Percentiles rank a stretch among this genome's conserved stretches.
Conservation (phyloP, 2,113 vertebrate genomes). For the Archilochus colubris region DNA sequence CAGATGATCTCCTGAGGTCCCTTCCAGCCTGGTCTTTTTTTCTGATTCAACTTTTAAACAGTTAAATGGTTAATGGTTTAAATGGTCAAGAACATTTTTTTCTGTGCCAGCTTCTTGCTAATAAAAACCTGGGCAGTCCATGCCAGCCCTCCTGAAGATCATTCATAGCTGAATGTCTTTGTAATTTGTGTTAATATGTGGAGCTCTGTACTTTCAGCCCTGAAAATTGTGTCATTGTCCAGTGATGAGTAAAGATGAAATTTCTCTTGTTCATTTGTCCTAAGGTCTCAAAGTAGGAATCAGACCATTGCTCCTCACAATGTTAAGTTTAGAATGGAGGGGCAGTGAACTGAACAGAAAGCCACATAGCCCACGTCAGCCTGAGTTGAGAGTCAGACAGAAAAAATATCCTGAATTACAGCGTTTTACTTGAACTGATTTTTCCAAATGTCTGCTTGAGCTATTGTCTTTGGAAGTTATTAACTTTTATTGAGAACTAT, state of each 20-base stretch:
- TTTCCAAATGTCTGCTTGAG: neutral
- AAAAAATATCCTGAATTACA: neutral
- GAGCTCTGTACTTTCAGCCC: neutral
- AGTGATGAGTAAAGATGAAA: neutral
- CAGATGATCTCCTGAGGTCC: neutral
- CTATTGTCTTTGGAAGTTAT: neutral
- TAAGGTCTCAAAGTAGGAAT: neutral
- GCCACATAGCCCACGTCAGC: neutral
- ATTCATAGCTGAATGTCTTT: neutral
- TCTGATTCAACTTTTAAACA: neutral
- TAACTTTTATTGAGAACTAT: neutral
- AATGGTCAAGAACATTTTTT: rapidly evolving
- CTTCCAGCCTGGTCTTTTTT: neutral
- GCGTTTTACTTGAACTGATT: neutral
- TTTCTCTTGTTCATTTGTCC: neutral
- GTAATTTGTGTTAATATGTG: neutral
- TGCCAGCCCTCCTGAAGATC: neutral
- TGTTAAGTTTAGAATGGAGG: neutral
- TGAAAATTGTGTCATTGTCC: neutral
- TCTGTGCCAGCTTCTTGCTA: neutral
- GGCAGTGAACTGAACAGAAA: neutral
- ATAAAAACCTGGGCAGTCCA: neutral
- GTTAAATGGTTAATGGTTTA: neutral
- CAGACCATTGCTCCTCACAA: neutral
- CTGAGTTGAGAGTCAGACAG: neutral